Percentiles rank a stretch among this genome's conserved stretches.
phyloP scores from a whole-genome alignment of 2,888 invertebrate species.

The Zaprionus obscuricornis region DNA sequence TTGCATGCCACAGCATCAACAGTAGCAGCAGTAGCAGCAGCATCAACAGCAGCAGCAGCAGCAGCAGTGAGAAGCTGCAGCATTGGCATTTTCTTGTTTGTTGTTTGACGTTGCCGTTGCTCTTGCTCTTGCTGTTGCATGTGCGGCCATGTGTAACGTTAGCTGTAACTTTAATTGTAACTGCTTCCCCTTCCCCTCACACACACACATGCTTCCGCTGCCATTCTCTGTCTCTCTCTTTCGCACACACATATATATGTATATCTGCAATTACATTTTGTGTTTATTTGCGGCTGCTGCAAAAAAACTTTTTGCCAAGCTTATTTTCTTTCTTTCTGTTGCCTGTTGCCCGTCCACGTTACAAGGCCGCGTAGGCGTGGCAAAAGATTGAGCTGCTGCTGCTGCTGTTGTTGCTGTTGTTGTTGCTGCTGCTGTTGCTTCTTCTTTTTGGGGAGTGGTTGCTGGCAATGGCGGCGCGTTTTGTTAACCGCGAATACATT shows the following conservation, averaged over 20 bases:
- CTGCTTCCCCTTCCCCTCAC: conserved; percentile 5
- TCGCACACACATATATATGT: neutral
- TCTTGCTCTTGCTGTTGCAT: conserved; percentile 31
- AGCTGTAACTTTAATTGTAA: conserved; percentile 16
- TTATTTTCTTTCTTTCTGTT: conserved; percentile 31
- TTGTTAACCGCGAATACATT: conserved; percentile 77
- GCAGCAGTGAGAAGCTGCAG: neutral
- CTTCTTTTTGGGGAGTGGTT: neutral
- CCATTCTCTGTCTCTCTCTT: neutral
- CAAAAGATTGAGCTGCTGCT: no score
- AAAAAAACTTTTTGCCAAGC: conserved; percentile 43
- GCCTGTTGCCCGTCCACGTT: conserved; percentile 12
- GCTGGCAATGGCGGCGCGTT: conserved; percentile 52
- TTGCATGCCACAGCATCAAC: no score
- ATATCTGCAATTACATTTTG: conserved; percentile 62
- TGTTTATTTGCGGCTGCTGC: conserved; percentile 65
- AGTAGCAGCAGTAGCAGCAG: no score
- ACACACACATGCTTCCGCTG: neutral
- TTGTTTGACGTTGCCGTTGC: conserved; percentile 16
- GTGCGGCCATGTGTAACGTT: conserved; percentile 44
- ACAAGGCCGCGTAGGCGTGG: neutral
- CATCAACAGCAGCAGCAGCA: neutral
- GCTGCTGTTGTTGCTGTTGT: neutral
- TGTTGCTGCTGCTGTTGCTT: neutral
- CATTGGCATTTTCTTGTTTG: conserved; percentile 35